Conservation (phyloP, 2,113 vertebrate genomes). For the Columbina picui region DNA sequence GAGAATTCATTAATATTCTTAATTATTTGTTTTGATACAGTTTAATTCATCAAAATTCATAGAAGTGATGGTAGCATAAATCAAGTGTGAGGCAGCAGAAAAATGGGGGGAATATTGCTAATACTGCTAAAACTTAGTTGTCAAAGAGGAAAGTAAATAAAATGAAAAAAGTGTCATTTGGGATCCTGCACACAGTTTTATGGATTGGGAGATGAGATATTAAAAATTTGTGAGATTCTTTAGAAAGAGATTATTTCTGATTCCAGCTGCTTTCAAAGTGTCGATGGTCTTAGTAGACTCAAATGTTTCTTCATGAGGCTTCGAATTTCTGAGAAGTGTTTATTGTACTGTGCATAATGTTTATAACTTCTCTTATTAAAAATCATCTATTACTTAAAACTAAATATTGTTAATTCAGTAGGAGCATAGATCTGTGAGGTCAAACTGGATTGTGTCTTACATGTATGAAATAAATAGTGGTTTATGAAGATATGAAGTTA, state of each 20-base stretch:
- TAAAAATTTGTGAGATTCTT: not conserved
- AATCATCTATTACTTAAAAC: not conserved
- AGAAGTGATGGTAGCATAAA: not conserved
- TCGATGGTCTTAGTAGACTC: not conserved
- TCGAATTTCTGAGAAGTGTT: not conserved
- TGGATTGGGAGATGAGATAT: not conserved
- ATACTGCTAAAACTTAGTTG: not conserved
- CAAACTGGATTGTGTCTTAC: not conserved
- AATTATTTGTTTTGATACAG: not conserved
- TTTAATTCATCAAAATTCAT: slow-evolving; percentile 31
- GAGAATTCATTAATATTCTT: not conserved
- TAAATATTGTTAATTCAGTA: not conserved
- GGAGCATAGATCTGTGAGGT: not conserved
- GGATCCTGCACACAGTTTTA: not conserved
- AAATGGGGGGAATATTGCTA: not conserved
- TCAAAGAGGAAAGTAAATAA: not conserved
- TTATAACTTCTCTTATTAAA: not conserved
- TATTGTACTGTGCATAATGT: not conserved
- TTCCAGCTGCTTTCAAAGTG: not conserved
- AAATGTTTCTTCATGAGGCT: not conserved
- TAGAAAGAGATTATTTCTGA: not conserved
- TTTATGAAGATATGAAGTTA: not conserved
- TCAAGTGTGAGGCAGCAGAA: not conserved
- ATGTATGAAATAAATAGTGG: not conserved
- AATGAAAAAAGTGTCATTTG: not conserved